A percentile compares a stretch with the other conserved stretches of the same genome.
These are phyloP conservation scores for Agrochola lota DNA, from an alignment of 2,888 invertebrate species.

Conservation along the genomic window DNA sequence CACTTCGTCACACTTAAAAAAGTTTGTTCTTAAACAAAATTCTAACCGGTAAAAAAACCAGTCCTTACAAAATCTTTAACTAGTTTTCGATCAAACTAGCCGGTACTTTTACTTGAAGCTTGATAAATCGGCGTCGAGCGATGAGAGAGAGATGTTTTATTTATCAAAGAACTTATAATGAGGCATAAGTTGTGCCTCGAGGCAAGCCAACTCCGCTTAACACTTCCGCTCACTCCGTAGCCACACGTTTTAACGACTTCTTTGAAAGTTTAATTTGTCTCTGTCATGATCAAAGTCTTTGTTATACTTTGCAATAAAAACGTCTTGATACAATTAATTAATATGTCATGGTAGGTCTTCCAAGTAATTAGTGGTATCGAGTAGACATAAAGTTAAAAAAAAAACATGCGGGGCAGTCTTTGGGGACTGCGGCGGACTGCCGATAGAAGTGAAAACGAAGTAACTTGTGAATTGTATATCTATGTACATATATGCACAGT, in stretches of 20 bases:
- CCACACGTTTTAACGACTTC: conserved; percentile 61
- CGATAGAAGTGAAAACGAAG: no score
- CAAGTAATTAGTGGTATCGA: conserved; percentile 16
- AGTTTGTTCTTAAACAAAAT: background rate
- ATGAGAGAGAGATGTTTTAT: conserved; percentile 28
- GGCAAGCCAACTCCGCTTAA: conserved; percentile 35
- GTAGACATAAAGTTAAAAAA: background rate
- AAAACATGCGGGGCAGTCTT: no score
- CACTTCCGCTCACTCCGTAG: conserved; percentile 42
- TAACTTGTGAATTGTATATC: no score
- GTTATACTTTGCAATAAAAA: conserved; percentile 49
- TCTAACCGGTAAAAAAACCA: background rate
- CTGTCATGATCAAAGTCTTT: conserved; percentile 65
- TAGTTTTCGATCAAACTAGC: conserved; percentile 4
- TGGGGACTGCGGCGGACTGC: no score
- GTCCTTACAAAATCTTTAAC: background rate
- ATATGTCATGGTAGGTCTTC: background rate
- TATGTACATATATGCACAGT: no score
- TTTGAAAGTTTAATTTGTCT: conserved; percentile 71
- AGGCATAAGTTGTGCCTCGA: conserved; percentile 33
- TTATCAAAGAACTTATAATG: conserved; percentile 52
- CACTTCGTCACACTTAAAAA: background rate
- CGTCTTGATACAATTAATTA: conserved; percentile 50
- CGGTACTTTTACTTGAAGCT: conserved; percentile 30
- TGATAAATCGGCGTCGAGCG: conserved; percentile 22